phyloP scores from a whole-genome alignment of 2,888 invertebrate species.

The Macroteleia sp. region DNA sequence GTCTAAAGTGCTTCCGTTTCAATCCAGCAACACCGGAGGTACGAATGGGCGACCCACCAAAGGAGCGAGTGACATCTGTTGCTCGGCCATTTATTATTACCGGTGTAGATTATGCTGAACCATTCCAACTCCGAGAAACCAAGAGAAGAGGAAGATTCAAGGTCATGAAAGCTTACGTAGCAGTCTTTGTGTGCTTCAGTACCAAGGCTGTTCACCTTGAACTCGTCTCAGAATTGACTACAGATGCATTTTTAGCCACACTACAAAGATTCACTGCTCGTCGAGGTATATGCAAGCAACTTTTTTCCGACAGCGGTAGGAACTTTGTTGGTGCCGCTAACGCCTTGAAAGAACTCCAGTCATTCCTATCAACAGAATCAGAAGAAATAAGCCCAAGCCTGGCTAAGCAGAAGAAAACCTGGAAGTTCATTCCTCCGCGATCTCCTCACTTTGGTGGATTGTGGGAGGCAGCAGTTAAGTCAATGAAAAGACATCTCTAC shows the following conservation, averaged over 20 bases:
- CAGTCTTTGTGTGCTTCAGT: too few species aligned
- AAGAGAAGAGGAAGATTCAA: background rate
- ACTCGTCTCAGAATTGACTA: constrained; percentile 56
- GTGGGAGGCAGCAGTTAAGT: too few species aligned
- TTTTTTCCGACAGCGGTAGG: constrained; percentile 15
- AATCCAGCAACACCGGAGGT: constrained; percentile 22
- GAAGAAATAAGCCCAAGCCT: background rate
- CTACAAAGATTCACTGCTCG: constrained; percentile 9
- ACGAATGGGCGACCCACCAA: constrained; percentile 28
- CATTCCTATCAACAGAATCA: background rate
- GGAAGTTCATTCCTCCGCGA: too few species aligned
- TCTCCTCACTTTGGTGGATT: too few species aligned
- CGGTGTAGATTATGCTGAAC: background rate
- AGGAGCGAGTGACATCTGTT: background rate
- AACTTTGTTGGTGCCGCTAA: constrained; percentile 5
- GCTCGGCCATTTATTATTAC: background rate
- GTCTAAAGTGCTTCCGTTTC: constrained; percentile 36
- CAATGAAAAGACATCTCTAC: background rate
- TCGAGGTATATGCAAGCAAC: background rate
- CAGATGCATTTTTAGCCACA: constrained; percentile 2
- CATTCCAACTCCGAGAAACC: background rate
- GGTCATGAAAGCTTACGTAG: background rate
- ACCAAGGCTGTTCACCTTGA: constrained; percentile 44
- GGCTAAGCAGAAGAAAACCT: background rate
- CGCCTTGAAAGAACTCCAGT: background rate